Evolutionary conservation across 2,888 invertebrate genomes (phyloP), one percentile per base, ranked within the genome.

Genomic region (Aspidapion aeneum): DNA sequence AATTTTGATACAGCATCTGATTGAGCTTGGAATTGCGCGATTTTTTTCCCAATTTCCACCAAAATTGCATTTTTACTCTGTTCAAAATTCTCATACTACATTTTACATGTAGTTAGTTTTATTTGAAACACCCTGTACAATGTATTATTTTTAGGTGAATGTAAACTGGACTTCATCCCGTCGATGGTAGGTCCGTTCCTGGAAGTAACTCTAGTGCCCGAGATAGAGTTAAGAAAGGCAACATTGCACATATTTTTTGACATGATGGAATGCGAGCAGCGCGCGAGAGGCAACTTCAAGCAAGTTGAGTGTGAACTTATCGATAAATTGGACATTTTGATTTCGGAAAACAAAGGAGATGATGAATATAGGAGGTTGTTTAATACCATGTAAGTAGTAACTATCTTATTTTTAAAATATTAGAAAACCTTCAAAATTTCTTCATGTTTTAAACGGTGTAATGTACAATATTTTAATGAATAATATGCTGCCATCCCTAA

Each of bases 261-360:
- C 71, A 91, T 98, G 86, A 96, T 98, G 93, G 93, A 96, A 70
- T 93, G 93, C 72, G 96, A 97, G 75, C 90, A 91, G 65, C 83
- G 84, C 74, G 87, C 89, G 1, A 87, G 91, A 0, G 95, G 95
- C 0, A 92, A 93, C 69, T 96, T 96, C 70, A 87, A 93, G 63
- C 86, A 94, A 74, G 95, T 97, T 1, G 97, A 97, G 77, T 93
- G 93, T 18, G 96, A 96, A 71, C 81, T 98, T 2, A 96, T 97
- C 58, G 96, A 97, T 76, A 96, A 96, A 76, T 81, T 96, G 70
- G 97, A 97, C 81, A 90, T 94, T 67, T 82, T 96, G 21, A 93
- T 97, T 55, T 94, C 94, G 63, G 93, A 95, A 74, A 94, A 95
- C 78, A 94, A 96, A 76, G 96, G 96, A 0, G 96, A 97, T 73